Conservation (phyloP, 2,113 vertebrate species). For the Tonatia bakeri region DNA sequence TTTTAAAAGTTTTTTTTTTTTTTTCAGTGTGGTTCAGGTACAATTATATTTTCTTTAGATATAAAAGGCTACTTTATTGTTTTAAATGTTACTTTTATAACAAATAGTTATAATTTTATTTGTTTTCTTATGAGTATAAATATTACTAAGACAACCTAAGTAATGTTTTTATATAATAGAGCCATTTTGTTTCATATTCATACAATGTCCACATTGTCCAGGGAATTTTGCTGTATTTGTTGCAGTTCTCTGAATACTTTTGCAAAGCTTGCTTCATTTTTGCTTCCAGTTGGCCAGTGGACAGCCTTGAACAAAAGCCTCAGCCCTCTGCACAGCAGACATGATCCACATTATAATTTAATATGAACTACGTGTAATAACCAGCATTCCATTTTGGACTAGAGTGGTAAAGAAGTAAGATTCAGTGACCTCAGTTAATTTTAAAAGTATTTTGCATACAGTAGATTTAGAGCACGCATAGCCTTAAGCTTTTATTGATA, state of each 20-base stretch:
- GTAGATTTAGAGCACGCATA: conserved; percentile 22
- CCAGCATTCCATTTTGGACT: conserved; percentile 75
- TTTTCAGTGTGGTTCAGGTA: background rate
- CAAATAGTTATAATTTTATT: background rate
- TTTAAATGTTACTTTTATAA: conserved; percentile 38
- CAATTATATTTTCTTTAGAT: background rate
- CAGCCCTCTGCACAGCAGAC: conserved; percentile 76
- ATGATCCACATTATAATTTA: conserved; percentile 60
- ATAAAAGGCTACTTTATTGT: background rate
- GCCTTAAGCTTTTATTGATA: background rate
- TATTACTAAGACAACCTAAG: background rate
- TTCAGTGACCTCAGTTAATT: conserved; percentile 33
- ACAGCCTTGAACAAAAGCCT: conserved; percentile 76
- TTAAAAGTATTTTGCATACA: conserved; percentile 25
- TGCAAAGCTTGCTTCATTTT: conserved; percentile 75
- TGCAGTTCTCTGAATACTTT: conserved; percentile 72
- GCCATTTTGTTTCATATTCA: conserved; percentile 63
- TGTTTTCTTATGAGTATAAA: conserved; percentile 22
- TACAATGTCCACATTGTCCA: conserved; percentile 74
- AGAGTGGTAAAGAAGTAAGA: conserved; percentile 61
- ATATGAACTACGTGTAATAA: conserved; percentile 67
- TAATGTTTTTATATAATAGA: conserved; percentile 60
- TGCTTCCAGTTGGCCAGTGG: conserved; percentile 76
- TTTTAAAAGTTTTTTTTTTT: background rate
- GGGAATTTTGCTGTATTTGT: conserved; percentile 65